Evolutionary conservation across 2,888 invertebrate species (phyloP), one percentile per base, ranked within the genome.

Genomic region (Poecilus cupreus): DNA sequence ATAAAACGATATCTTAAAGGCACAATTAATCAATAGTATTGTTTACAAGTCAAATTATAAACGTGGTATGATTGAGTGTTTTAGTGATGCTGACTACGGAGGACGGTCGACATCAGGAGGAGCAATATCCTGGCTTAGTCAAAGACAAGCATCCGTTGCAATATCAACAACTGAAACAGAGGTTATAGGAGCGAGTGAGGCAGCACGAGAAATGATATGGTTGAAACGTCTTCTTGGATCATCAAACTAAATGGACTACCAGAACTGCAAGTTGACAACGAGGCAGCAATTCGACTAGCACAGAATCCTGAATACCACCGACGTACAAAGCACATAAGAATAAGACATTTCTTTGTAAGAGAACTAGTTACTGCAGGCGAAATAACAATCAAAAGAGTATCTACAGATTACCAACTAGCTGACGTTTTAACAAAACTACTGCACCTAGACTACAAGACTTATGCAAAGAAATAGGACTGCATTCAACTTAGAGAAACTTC

Each of bases 121-220:
- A 22, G 60, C 32, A 11, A 11, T 22, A 3, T 60, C 22, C 4
- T 60, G 26, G 20, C 22, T 32, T 3, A 60, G 60, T 22, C 60
- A n/a, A 4, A 1, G 60, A 20, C 60, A 60, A 60, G 4, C 11
- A 3, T n/a, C n/a, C n/a, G n/a, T n/a, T 32, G 60, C 60, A 1
- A 60, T 22, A 6, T 60, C 60, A 2, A 60, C 60, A 3, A 60
- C n/a, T 3, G 60, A 60, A n/a, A n/a, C n/a, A n/a, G n/a, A n/a
- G n/a, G n/a, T n/a, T n/a, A n/a, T n/a, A n/a, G n/a, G n/a, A n/a
- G 60, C 60, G 22, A 60, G 8, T 60, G 60, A 60, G 22, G 60
- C 20, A 11, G 13, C 3, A 2, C 18, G n/a, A 32, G 32, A 60
- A 22, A 20, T 32, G 3, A 8, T 60, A 13, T 60, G 60, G 60